phyloP scores from a whole-genome alignment of 2,888 invertebrate genomes.

The Apodemia zela region DNA sequence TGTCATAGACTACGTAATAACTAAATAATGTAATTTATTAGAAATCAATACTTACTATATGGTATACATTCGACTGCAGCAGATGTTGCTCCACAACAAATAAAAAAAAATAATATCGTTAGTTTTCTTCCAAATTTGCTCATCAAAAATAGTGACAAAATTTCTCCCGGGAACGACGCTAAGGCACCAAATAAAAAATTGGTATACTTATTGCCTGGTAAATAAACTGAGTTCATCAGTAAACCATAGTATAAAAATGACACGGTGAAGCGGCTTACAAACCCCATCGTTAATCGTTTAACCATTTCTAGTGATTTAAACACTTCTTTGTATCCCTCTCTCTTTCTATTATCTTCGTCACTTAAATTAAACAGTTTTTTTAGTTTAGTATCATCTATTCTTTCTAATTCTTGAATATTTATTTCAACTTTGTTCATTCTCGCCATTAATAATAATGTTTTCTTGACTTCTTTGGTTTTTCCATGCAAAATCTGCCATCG shows the following conservation, averaged over 20 bases:
- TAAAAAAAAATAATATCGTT: conserved; percentile 51
- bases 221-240: conserved; percentile 58
- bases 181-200: conserved; percentile 59
- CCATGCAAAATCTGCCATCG: conserved; percentile 61
- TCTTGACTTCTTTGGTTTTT: conserved; percentile 49
- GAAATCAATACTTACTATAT: conserved; percentile 42
- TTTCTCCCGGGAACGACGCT: conserved; percentile 65
- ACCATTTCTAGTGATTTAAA: conserved; percentile 52
- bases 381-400: conserved; percentile 42
- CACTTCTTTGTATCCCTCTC: conserved; percentile 46
- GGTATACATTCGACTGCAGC: conserved; percentile 49
- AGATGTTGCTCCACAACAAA: conserved; percentile 48
- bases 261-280: conserved; percentile 49
- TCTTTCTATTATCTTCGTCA: conserved; percentile 39
- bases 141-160: conserved; percentile 56
- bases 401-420: conserved; percentile 42
- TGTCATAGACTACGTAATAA: no score
- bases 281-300: conserved; percentile 46
- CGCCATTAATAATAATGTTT: conserved; percentile 45
- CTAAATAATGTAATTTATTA: no score
- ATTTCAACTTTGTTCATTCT: conserved; percentile 51
- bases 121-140: conserved; percentile 57
- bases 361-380: conserved; percentile 50
- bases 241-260: conserved; percentile 64
- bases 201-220: conserved; percentile 62